phyloP scores from a whole-genome alignment of 2,113 vertebrate genomes.

The Tiliqua scincoides region DNA sequence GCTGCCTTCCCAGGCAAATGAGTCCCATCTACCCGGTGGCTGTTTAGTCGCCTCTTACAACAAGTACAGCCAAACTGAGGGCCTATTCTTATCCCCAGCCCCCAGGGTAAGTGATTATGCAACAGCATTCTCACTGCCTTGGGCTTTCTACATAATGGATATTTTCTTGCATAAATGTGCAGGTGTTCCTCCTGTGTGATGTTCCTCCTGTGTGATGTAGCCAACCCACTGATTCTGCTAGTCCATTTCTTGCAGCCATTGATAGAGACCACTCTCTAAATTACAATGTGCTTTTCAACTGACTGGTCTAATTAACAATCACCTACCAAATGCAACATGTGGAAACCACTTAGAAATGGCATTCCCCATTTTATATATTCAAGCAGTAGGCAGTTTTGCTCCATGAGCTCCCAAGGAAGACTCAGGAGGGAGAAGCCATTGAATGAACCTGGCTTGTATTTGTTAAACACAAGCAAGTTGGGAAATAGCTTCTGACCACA shows the following conservation, averaged over 20 bases:
- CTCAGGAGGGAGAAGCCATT: background rate
- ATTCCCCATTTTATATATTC: background rate
- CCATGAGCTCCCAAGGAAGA: background rate
- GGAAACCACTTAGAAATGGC: background rate
- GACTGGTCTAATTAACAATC: background rate
- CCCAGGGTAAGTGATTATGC: background rate
- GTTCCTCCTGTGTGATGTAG: background rate
- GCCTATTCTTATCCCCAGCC: too few species aligned
- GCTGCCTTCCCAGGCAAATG: too few species aligned
- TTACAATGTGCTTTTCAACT: background rate
- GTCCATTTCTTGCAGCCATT: background rate
- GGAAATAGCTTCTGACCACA: background rate
- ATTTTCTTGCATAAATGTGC: background rate
- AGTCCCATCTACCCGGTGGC: too few species aligned
- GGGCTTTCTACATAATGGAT: background rate
- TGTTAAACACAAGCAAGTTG: background rate
- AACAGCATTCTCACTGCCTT: background rate
- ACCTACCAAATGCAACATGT: background rate
- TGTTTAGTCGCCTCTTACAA: too few species aligned
- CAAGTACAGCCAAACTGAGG: too few species aligned
- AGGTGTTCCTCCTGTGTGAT: background rate
- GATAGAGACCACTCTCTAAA: background rate
- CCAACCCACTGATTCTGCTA: background rate
- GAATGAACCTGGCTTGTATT: background rate
- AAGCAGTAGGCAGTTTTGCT: background rate